Evolutionary conservation across 2,888 invertebrate species (phyloP).

Genomic region (Nomada fucata): DNA sequence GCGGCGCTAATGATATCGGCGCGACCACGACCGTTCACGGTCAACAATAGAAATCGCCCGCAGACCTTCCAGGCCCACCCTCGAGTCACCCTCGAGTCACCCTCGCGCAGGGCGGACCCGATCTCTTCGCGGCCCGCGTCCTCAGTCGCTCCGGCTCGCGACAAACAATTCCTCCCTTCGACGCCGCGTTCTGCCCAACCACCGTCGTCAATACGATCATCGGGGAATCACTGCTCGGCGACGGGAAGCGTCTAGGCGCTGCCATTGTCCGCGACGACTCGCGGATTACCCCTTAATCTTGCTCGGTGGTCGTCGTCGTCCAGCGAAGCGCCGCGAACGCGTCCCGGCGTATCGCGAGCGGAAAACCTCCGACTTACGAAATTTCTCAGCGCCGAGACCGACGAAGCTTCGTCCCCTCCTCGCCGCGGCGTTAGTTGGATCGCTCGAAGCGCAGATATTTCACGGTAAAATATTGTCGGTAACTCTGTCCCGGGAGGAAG

Average conservation of each 20-base stretch:
- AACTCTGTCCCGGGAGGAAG: conserved; percentile 38
- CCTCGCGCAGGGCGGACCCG: conserved; percentile 12
- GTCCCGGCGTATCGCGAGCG: not conserved
- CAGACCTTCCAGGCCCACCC: conserved; percentile 65
- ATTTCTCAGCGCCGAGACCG: conserved; percentile 31
- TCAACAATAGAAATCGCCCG: conserved; percentile 78
- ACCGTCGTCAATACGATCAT: conserved; percentile 65
- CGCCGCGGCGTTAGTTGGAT: conserved; percentile 12
- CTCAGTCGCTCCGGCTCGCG: conserved; percentile 17
- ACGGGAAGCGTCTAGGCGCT: conserved; percentile 46
- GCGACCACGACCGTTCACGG: conserved; percentile 65
- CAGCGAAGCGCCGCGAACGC: not conserved
- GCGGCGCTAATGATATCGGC: conserved; percentile 77
- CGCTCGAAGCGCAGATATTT: conserved; percentile 40
- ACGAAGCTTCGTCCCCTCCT: conserved; percentile 20
- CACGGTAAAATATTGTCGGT: conserved; percentile 43
- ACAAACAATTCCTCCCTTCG: conserved; percentile 31
- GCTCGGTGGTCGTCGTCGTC: not conserved
- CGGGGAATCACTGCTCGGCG: conserved; percentile 25
- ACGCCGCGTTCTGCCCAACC: conserved; percentile 36
- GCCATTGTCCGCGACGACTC: conserved; percentile 65
- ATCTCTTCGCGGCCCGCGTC: conserved; percentile 2
- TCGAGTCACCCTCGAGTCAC: conserved; percentile 20
- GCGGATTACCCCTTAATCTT: conserved; percentile 7
- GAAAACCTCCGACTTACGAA: conserved; percentile 18